These are phyloP conservation scores for Mythimna loreyi DNA, from an alignment of 2,888 invertebrate species.

Conservation along the genomic window DNA sequence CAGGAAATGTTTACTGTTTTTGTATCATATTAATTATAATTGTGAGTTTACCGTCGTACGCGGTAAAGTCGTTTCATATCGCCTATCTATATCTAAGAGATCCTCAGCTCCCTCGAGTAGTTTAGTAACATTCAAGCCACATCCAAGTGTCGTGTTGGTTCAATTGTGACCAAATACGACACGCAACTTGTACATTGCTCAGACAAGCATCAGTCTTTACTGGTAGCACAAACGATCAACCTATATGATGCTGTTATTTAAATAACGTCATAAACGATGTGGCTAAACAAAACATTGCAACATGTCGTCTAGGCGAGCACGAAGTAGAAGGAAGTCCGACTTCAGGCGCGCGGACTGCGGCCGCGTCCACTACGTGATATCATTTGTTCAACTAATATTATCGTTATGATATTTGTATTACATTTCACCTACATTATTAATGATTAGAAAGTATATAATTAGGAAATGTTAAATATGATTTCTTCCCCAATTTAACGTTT, in stretches of 20 bases:
- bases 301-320: background rate
- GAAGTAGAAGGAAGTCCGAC: background rate
- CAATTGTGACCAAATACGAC: background rate
- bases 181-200: constrained; percentile 2
- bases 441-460: constrained; percentile 42
- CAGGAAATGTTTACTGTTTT: constrained; percentile 23
- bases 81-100: constrained; percentile 51
- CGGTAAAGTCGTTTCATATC: constrained; percentile 7
- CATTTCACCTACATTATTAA: constrained; percentile 47
- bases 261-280: constrained; percentile 6
- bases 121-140: constrained; percentile 5
- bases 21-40: constrained; percentile 18
- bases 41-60: constrained; percentile 7
- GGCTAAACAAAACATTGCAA: constrained; percentile 9
- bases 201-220: constrained; percentile 10
- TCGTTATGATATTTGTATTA: constrained; percentile 52
- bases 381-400: constrained; percentile 59
- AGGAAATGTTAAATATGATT: constrained; percentile 44
- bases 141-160: background rate
- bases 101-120: constrained; percentile 30
- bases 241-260: background rate
- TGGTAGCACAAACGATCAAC: background rate
- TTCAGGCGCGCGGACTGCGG: background rate
- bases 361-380: constrained; percentile 18
- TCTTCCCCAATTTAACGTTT: constrained; percentile 32